Base-by-base conservation (phyloP, 92 coral and sea anemone genomes). In the Zoanthus sansibaricus region DNA sequence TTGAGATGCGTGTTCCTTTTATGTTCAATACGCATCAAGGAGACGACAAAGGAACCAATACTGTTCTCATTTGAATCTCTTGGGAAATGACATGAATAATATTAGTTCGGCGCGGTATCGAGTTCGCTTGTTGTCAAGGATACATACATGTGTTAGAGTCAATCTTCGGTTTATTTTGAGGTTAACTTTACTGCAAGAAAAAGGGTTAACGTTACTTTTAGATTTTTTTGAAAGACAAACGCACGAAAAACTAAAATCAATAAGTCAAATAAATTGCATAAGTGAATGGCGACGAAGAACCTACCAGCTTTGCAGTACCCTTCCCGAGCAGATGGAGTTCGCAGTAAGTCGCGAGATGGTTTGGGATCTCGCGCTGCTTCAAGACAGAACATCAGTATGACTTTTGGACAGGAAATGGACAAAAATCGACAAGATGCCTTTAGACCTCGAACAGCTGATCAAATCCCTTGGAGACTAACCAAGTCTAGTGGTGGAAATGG, bases 361-460 rank as follows among this genome's bases (percentile, higher is more conserved):
- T 64, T 45, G 85, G 92, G 92, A 21, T 86, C 95, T 54, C 92
- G 97, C 14, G 96, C 86, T 10, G 92, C 94, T 44, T 93, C 98
- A 46, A 91, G 96, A 80, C 98, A 95, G 82, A 95, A 62, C 31
- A 62, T 62, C 69, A 20, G 91, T 70, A 79, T 95, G 82, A 84
- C 91, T 78, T 91, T 97, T 47, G 96, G 86, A 20, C 92, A 94
- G 78, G 97, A 96, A 47, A 62, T 89, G 37, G 93, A 95, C 17
- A 91, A 84, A 82, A 79, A 73, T 32, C 92, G 91, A 15, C 86
- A 95, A 49, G 92, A 87, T 83, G 94, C 88, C 9, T 89, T 96
- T 12, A 90, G 99, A 49, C 99, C 99, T 31, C 88, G 95, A 32
- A 97, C 99, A 33, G 99, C 99, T 11, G 99, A 97, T 83, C 99